Conservation (phyloP, 2,797 vertebrate genomes). For the Paedocypris micromegethes region DNA sequence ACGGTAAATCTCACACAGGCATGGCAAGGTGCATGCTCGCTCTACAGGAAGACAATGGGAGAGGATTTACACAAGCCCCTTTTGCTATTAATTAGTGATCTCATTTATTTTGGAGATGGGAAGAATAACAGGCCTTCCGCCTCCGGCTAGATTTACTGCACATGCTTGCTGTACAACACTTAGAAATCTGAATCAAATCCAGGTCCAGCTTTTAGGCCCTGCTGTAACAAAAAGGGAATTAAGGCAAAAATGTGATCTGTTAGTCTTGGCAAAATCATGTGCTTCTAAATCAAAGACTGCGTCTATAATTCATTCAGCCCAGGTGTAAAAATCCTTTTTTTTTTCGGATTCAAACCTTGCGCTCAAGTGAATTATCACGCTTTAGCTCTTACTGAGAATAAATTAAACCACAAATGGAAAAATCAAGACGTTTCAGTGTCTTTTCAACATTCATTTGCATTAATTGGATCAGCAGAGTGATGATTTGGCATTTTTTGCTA, state of each 20-base stretch:
- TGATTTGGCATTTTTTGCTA: too few relatives aligned
- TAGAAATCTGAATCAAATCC: slow-evolving; percentile 40
- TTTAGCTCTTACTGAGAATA: slow-evolving; percentile 19
- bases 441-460: slow-evolving; percentile 6
- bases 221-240: slow-evolving; percentile 33
- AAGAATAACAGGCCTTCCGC: slow-evolving; percentile 45
- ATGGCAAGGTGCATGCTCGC: slow-evolving; percentile 33
- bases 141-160: slow-evolving; percentile 38
- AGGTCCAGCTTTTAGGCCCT: slow-evolving; percentile 15
- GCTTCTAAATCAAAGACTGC: slow-evolving; percentile 35
- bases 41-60: slow-evolving; percentile 25
- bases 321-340: slow-evolving; percentile 31
- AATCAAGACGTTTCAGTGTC: slow-evolving; percentile 5
- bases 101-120: slow-evolving; percentile 48
- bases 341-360: slow-evolving; percentile 22
- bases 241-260: slow-evolving; percentile 41
- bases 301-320: slow-evolving; percentile 41
- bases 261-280: slow-evolving; percentile 42
- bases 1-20: slow-evolving; percentile 1
- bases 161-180: slow-evolving; percentile 23
- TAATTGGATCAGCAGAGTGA: not conserved
- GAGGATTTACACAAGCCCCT: slow-evolving; percentile 42
- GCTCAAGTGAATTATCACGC: slow-evolving; percentile 7
- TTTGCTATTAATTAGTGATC: slow-evolving; percentile 48
- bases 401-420: slow-evolving; percentile 22